Evolutionary conservation across 2,113 vertebrate genomes (phyloP).

Genomic region (Crotalus tigris): DNA sequence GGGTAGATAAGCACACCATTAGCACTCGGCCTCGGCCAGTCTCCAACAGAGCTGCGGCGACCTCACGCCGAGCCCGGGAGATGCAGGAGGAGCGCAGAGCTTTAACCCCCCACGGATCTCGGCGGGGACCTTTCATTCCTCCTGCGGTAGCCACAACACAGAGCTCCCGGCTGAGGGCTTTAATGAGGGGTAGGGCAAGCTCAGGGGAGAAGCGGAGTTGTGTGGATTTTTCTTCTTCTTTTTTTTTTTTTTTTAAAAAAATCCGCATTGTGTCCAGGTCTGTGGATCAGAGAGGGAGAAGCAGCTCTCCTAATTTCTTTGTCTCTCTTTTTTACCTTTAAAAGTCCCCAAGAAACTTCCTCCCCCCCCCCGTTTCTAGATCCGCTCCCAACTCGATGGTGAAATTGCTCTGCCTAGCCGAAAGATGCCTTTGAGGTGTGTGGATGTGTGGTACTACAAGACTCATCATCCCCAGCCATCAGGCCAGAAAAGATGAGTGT

Average conservation of each 20-base stretch:
- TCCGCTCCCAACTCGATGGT: background rate
- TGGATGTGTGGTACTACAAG: background rate
- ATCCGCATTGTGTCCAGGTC: background rate
- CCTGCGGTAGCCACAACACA: background rate
- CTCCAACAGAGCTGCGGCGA: slow-evolving; percentile 51
- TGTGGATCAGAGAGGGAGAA: background rate
- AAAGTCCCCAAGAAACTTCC: background rate
- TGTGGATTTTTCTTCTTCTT: background rate
- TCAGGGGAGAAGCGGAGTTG: background rate
- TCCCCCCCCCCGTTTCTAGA: background rate
- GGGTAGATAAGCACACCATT: slow-evolving; percentile 76
- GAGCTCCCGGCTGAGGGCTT: too few species aligned
- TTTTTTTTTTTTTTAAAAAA: background rate
- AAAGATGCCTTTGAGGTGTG: background rate
- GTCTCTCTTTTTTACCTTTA: background rate
- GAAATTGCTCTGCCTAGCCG: background rate
- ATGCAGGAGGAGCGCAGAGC: slow-evolving; percentile 18
- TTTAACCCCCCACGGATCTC: background rate
- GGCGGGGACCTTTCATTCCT: background rate
- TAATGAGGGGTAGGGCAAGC: background rate
- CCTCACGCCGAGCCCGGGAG: slow-evolving; percentile 53
- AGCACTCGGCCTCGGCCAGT: slow-evolving; percentile 64
- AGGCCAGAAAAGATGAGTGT: background rate
- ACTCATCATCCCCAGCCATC: background rate
- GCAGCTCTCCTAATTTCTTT: background rate